These are phyloP conservation scores for Nasonia longicornis DNA, from an alignment of 1,140 invertebrate species.

Conservation along the genomic window DNA sequence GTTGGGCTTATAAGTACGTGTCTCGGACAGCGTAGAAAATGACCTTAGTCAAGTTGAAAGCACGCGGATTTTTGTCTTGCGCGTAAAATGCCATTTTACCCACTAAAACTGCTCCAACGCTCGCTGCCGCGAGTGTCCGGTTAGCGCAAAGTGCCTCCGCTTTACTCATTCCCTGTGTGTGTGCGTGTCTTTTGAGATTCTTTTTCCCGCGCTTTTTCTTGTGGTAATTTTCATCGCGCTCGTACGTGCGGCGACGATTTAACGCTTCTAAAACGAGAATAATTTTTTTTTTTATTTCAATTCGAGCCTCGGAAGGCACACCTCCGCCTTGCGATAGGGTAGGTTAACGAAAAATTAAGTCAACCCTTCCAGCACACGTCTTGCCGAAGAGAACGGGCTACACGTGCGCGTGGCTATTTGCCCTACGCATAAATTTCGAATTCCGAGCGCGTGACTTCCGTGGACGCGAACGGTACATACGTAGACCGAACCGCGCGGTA, in stretches of 20 bases:
- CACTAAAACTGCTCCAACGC: not conserved
- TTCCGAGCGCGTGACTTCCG: constrained; percentile 5
- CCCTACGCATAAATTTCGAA: constrained; percentile 17
- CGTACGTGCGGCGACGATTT: not conserved
- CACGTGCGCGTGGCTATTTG: too few species aligned
- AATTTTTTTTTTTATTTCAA: too few species aligned
- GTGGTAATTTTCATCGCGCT: not conserved
- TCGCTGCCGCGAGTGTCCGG: not conserved
- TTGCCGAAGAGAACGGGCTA: too few species aligned
- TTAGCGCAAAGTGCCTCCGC: not conserved
- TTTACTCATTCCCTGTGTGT: not conserved
- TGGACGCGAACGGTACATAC: not conserved
- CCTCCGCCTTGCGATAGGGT: too few species aligned
- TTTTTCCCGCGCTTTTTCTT: not conserved
- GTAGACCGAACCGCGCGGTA: too few species aligned
- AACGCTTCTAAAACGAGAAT: too few species aligned
- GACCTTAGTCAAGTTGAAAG: not conserved
- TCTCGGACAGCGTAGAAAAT: not conserved
- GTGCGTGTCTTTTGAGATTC: not conserved
- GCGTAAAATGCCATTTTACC: not conserved
- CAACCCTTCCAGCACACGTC: too few species aligned
- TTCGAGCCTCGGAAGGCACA: too few species aligned
- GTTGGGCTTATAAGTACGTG: not conserved
- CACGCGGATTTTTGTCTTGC: not conserved
- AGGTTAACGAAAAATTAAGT: too few species aligned